Base-by-base conservation (phyloP, 2,113 vertebrate species). In the Ailurus styani region DNA sequence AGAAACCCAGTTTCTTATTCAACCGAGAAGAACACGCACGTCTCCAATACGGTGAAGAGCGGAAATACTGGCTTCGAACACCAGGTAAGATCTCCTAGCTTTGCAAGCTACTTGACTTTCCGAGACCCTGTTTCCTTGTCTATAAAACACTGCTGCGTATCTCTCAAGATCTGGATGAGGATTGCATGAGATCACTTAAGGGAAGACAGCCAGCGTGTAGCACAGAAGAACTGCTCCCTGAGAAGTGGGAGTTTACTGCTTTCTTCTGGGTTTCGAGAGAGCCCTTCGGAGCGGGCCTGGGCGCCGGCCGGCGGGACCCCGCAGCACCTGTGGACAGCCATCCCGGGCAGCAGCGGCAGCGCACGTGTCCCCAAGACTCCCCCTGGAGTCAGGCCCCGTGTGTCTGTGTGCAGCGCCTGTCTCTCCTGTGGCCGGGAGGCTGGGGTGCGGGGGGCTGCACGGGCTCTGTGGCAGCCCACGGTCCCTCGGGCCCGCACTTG, bases 401-500 rank as follows among this genome's bases (percentile, higher is more conserved):
- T 29, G 40, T 70, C 92, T 31, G 29, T 25, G 14, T 27, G 6
- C 29, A 3, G 42, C 2, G 18, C 40, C 81, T 3, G 15, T 29
- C 45, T 77, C 5, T 2, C 40, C 86, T 31, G 4, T 4, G 55
- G 82, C 72, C 3, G 0, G 27, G 42, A 66, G 40, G 18, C 47
- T 3, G 15, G 7, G 7, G 13, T 0, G 1, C 29, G 4, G 0
- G 0, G 78, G 15, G 31, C 3, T 9, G 4, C 13, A 17, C 21
- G 34, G 50, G 84, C 17, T n/a, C 75, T 2, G 0, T 2, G 14
- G 77, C 34, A 78, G 84, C 55, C 82, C 57, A 20, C 0, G 1
- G 57, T 23, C 29, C 45, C 37, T 54, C 2, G 3, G 27, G 27
- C 34, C 20, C 10, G 31, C 37, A 34, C 52, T 57, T 4, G 11